These are phyloP conservation scores for Prunella fulvescens DNA, from an alignment of 2,113 vertebrate species.

Conservation along the genomic window DNA sequence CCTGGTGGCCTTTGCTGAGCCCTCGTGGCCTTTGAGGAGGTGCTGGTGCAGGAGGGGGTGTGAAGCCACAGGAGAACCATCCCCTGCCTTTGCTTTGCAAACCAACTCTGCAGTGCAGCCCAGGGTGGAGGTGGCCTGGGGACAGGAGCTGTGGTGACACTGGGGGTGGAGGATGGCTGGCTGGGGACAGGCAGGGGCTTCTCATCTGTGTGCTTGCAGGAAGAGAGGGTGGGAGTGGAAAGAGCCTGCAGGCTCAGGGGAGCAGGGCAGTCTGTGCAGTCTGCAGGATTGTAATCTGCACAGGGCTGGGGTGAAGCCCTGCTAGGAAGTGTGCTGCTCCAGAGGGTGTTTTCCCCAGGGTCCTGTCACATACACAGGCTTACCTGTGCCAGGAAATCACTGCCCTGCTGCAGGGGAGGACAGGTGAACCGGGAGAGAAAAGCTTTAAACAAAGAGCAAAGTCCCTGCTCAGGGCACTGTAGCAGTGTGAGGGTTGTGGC, in stretches of 20 bases:
- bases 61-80: rapidly evolving
- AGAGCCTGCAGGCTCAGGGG: neutral
- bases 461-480: neutral
- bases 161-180: neutral
- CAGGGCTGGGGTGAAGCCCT: neutral
- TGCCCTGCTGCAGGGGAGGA: neutral
- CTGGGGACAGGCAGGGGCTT: neutral
- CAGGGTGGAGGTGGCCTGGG: rapidly evolving
- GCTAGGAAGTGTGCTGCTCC: neutral
- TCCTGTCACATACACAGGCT: neutral
- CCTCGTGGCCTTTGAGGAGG: neutral
- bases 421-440: neutral
- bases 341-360: neutral
- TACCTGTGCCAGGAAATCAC: neutral
- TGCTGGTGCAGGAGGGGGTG: neutral
- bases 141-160: neutral
- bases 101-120: neutral
- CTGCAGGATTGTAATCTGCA: neutral
- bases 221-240: neutral
- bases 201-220: neutral
- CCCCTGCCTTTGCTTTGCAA: neutral
- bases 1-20: neutral
- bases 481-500: rapidly evolving
- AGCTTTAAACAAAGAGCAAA: neutral
- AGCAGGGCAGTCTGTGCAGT: neutral